phyloP scores from a whole-genome alignment of 2,797 vertebrate species.

The Siniperca scherzeri region DNA sequence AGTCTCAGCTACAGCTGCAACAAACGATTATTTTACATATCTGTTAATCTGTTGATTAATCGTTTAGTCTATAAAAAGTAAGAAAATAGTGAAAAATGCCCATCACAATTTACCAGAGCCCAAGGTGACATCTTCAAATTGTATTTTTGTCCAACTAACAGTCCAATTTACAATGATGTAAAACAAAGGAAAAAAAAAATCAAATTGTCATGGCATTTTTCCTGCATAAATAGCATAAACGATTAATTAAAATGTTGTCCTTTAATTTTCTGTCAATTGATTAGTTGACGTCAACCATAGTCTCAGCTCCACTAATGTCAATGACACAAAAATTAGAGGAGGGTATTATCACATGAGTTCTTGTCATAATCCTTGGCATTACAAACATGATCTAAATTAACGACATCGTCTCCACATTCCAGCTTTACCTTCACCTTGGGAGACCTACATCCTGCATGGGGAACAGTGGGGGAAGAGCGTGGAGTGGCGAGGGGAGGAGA shows the following conservation, averaged over 20 bases:
- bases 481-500: constrained; percentile 57
- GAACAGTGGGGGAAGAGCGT: constrained; percentile 79
- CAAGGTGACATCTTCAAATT: not conserved
- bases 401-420: constrained; percentile 35
- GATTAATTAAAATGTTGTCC: not conserved
- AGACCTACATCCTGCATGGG: constrained; percentile 86
- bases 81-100: not conserved
- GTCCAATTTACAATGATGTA: not conserved
- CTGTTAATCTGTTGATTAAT: constrained; percentile 9
- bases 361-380: constrained; percentile 8
- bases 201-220: not conserved
- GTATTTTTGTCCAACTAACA: not conserved
- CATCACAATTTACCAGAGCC: not conserved
- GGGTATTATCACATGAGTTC: constrained; percentile 14
- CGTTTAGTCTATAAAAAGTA: not conserved
- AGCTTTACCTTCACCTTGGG: constrained; percentile 92
- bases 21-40: not conserved
- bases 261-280: not conserved
- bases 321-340: constrained; percentile 13
- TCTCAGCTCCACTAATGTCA: constrained; percentile 10
- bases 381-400: constrained; percentile 31
- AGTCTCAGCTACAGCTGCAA: not conserved
- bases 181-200: not conserved
- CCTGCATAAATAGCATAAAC: not conserved
- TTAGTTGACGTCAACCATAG: constrained; percentile 16